Percentiles rank a stretch among this genome's conserved stretches.
Evolutionary conservation across 2,888 invertebrate species (phyloP).

Genomic region (Ornithoptera alexandrae): DNA sequence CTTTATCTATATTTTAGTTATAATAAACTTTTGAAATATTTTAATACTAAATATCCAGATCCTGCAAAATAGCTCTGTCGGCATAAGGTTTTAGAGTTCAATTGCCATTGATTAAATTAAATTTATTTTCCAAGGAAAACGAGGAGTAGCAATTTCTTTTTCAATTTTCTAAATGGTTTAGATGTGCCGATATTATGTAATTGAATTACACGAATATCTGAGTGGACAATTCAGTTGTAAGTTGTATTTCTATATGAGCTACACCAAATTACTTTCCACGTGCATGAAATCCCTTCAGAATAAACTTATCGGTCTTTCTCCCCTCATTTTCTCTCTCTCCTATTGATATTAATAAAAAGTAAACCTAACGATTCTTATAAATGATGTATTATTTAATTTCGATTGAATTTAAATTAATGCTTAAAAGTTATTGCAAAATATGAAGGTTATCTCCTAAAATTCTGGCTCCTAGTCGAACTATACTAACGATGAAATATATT

Average conservation of each 20-base stretch:
- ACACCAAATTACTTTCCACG: background rate
- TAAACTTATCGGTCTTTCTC: background rate
- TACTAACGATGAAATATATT: background rate
- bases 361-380: too few species aligned
- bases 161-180: slow-evolving; percentile 6
- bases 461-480: too few species aligned
- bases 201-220: slow-evolving; percentile 6
- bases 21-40: background rate
- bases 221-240: background rate
- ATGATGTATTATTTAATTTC: too few species aligned
- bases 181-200: slow-evolving; percentile 6
- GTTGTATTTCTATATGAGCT: slow-evolving; percentile 1
- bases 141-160: background rate
- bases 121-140: background rate
- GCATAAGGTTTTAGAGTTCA: background rate
- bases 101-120: slow-evolving; percentile 1
- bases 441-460: too few species aligned
- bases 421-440: too few species aligned
- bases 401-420: too few species aligned
- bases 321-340: background rate
- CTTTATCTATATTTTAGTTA: too few species aligned
- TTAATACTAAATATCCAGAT: background rate
- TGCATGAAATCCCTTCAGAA: background rate
- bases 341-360: background rate
- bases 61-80: background rate